Conservation (phyloP, 1,140 invertebrate genomes). For the Aleiodes sp. region DNA sequence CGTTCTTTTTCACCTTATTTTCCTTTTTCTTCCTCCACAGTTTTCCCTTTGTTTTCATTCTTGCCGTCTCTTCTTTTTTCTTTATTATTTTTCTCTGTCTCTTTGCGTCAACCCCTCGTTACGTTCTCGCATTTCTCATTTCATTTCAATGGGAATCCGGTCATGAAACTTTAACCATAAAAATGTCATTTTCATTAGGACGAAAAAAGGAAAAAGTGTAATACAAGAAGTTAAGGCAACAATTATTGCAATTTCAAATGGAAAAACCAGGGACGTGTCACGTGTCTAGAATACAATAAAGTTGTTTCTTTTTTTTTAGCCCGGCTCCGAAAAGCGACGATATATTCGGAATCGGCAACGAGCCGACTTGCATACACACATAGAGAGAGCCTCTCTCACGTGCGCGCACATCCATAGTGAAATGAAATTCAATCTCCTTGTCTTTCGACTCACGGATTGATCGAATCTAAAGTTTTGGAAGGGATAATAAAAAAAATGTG, state of each 20-base stretch:
- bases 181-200: background rate
- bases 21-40: background rate
- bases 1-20: background rate
- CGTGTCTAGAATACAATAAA: background rate
- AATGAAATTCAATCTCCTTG: slow-evolving; percentile 36
- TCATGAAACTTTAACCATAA: background rate
- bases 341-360: background rate
- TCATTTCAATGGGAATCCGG: background rate
- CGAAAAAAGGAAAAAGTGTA: background rate
- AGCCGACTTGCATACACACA: background rate
- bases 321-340: background rate
- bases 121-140: background rate
- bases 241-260: background rate
- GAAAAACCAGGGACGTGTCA: background rate
- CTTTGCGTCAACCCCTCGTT: too few species aligned
- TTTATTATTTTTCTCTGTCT: too few species aligned
- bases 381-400: background rate
- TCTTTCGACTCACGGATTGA: slow-evolving; percentile 35
- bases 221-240: background rate
- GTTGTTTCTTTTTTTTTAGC: background rate
- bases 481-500: background rate
- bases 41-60: background rate
- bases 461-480: slow-evolving; percentile 27
- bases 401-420: background rate
- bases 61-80: background rate